Evolutionary conservation across 2,797 vertebrate genomes (phyloP), one percentile per base, ranked within the genome.

Genomic region (Chloroceryle inda): DNA sequence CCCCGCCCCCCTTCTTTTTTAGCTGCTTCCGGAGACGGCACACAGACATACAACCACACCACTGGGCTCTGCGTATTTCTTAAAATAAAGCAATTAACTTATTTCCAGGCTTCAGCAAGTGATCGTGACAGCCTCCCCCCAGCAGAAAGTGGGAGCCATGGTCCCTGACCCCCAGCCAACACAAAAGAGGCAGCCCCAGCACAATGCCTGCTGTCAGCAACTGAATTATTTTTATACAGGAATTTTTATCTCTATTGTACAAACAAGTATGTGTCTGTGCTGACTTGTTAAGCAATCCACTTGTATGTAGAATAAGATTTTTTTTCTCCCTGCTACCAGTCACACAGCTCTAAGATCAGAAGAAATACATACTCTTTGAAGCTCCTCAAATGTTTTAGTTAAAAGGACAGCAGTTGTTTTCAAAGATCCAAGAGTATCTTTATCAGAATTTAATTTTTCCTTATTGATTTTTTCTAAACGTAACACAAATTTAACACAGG

Each of bases 221-320:
- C 97, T 97, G 98, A 98, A 98, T 98, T 98, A 98, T 98, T 98
- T 98, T 98, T 98, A 98, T 98, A 98, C 97, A 98, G 97, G 97
- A 98, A 98, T 98, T 98, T 98, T 98, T 98, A 98, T 98, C 98
- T 98, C 98, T 98, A 98, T 98, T 98, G 97, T 98, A 98, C 98
- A 98, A 98, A 98, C 98, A 98, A 98, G 98, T 98, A 98, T 97
- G 96, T 98, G 98, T 98, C 98, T 98, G 97, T 97, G 97, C 98
- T 98, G 98, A 98, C 98, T 98, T 98, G 98, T 98, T 98, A 98
- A 98, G 97, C 98, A 98, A 98, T 98, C 97, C 98, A 98, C 98
- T 98, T 98, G 97, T 98, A 98, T 98, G 97, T 97, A 98, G 98
- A 98, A 98, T 98, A 98, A 97, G 98, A 97, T 96, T 98, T 98